Evolutionary conservation across 2,797 vertebrate genomes (phyloP), one percentile per base, ranked within the genome.

Genomic region (Nyctibius grandis): DNA sequence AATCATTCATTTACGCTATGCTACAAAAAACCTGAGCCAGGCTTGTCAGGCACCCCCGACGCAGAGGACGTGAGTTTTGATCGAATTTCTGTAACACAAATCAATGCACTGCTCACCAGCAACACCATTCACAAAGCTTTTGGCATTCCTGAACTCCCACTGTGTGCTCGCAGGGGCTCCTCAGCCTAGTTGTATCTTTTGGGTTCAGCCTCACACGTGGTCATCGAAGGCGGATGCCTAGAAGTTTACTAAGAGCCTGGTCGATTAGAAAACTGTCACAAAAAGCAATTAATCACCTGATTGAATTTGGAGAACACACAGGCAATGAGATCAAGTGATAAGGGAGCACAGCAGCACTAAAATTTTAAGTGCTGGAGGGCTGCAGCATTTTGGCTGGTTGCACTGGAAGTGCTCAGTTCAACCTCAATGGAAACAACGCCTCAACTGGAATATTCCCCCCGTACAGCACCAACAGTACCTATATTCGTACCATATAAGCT

Each of bases 361-460:
- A 53, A 60, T 56, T 26, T 70, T 26, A 88, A 57, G n/a, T 38
- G 36, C 13, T 9, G 16, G 34, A 88, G 19, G 42, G 72, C 31
- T 68, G 84, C 56, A 92, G 38, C 57, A 44, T 74, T 96, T 91
- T 87, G 89, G 67, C 53, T 85, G 90, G 92, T 61, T 86, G 74
- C 50, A 36, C 40, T 88, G 33, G 38, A 93, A 95, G 57, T 29
- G 81, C 80, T 81, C 26, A 13, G 44, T 72, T 93, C 12, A 6
- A 50, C 5, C 45, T 60, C 60, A 86, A 4, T 20, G 36, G 67
- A 88, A 94, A 63, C 81, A 82, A 45, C 6, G 3, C 44, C 20
- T 81, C 83, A 42, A 19, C 5, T 90, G 74, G 48, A 89, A 68
- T 28, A 91, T 15, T 86, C 29, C 12, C 25, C 36, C 4, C 1